Percentiles rank a stretch among this genome's conserved stretches.
Evolutionary conservation across 2,113 vertebrate genomes (phyloP).

Genomic region (Sinocyclocheilus anophthalmus): DNA sequence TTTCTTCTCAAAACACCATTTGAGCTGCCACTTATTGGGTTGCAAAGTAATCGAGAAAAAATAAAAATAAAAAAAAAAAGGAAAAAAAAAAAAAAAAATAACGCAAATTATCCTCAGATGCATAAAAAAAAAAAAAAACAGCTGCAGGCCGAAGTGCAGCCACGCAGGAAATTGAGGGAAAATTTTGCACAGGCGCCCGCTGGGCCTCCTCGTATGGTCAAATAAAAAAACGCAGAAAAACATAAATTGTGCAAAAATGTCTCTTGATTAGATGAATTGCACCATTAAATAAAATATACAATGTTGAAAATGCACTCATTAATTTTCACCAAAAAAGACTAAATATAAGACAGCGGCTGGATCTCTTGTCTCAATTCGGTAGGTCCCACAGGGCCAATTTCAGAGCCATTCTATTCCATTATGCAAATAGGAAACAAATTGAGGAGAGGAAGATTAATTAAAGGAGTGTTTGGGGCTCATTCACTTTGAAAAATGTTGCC

Average conservation of each 20-base stretch:
- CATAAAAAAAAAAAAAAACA: constrained; percentile 57
- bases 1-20: constrained; percentile 45
- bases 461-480: constrained; percentile 78
- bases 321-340: constrained; percentile 98
- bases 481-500: constrained; percentile 81
- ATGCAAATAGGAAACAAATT: constrained; percentile 89
- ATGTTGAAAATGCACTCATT: constrained; percentile 99
- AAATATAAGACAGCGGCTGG: constrained; percentile 86
- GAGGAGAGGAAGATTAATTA: constrained; percentile 81
- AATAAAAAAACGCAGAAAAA: constrained; percentile 67
- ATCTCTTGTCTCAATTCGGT: constrained; percentile 84
- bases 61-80: too few species aligned
- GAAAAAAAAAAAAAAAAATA: too few species aligned
- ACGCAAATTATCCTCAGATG: constrained; percentile 78
- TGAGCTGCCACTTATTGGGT: constrained; percentile 69
- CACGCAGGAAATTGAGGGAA: constrained; percentile 63
- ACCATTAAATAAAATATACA: constrained; percentile 99
- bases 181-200: constrained; percentile 85
- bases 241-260: constrained; percentile 85
- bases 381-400: constrained; percentile 86
- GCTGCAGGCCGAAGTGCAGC: constrained; percentile 74
- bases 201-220: constrained; percentile 78
- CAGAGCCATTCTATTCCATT: constrained; percentile 88
- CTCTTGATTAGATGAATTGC: constrained; percentile 95
- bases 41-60: constrained; percentile 71